Evolutionary conservation across 2,888 invertebrate species (phyloP), one percentile per base, ranked within the genome.

Genomic region (Syritta pipiens): DNA sequence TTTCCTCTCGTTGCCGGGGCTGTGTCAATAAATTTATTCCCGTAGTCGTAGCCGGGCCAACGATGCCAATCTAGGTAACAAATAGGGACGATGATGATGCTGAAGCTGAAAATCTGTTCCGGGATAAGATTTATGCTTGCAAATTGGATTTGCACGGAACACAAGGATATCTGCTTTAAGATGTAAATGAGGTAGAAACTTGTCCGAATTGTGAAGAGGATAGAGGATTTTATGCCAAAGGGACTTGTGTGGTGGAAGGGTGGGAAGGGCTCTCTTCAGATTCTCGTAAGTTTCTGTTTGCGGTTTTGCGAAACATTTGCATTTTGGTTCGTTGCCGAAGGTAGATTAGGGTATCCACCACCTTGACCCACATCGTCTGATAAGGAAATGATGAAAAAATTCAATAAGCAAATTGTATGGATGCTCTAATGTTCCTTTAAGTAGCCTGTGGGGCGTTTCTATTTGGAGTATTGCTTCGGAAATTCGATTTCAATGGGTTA

Each of bases 121-220:
- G 6, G 42, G 10, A 32, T 37, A 65, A 26, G 40, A 53, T 59
- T 63, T 65, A 42, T 46, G 12, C 46, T 20, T 51, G 42, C 12
- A 63, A 71, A 76, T 76, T 76, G 51, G 20, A 37, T 76, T 76
- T 51, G 44, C 19, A 60, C 32, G 35, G 14, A 22, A 32, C 22
- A 55, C 14, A 62, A 35, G 40, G 46, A 63, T 55, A 19, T 32
- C 32, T 49, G 53, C 35, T 65, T 77, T 22, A 53, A 65, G 22
- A 72, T 72, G 65, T 35, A 77, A 72, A 77, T 77, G 57, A 63
- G 63, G 10, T 53, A 17, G 9, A 53, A 57, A 68, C 26, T 49
- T 62, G 62, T 55, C 48, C 35, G 57, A 40, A 22, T 42, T 26
- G 32, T 40, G 24, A 30, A 57, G 17, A 32, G 55, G 40, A 57